Conservation (phyloP, 2,888 invertebrate species). For the Isoperla grammatica region DNA sequence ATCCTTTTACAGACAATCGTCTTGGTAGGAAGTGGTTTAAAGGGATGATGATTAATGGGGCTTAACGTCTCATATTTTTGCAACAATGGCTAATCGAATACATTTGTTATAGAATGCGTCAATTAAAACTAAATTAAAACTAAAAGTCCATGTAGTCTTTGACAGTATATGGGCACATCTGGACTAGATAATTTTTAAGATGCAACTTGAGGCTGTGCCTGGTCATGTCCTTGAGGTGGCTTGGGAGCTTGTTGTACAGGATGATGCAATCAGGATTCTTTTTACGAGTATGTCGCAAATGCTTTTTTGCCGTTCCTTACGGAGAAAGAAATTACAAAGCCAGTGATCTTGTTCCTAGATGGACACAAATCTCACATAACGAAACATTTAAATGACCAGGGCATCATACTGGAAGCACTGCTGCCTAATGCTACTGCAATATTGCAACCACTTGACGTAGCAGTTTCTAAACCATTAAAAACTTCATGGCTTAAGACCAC, state of each 20-base stretch:
- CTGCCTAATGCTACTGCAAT: slow-evolving; percentile 33
- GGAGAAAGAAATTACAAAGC: slow-evolving; percentile 29
- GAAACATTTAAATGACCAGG: slow-evolving; percentile 32
- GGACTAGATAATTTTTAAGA: too few relatives aligned
- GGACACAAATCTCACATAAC: slow-evolving; percentile 35
- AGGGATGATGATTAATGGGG: too few relatives aligned
- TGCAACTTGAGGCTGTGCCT: too few relatives aligned
- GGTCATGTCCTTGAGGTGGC: slow-evolving; percentile 30
- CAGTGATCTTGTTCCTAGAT: slow-evolving; percentile 36
- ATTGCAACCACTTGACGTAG: slow-evolving; percentile 33
- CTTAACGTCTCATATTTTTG: too few relatives aligned
- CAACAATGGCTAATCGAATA: too few relatives aligned
- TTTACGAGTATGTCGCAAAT: slow-evolving; percentile 35
- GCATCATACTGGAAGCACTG: slow-evolving; percentile 33
- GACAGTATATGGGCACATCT: too few relatives aligned
- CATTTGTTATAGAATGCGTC: too few relatives aligned
- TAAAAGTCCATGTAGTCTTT: too few relatives aligned
- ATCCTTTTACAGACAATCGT: slow-evolving; percentile 24
- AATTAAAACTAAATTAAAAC: too few relatives aligned
- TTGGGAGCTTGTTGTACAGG: too few relatives aligned
- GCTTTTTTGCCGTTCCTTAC: slow-evolving; percentile 33
- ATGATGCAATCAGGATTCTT: too few relatives aligned
- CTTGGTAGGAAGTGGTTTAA: slow-evolving; percentile 31
- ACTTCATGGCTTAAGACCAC: slow-evolving; percentile 31
- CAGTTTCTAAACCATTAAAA: slow-evolving; percentile 33